A percentile compares a stretch with the other conserved stretches of the same genome.
phyloP scores from a whole-genome alignment of 2,888 invertebrate genomes.

The Hyposoter didymator region DNA sequence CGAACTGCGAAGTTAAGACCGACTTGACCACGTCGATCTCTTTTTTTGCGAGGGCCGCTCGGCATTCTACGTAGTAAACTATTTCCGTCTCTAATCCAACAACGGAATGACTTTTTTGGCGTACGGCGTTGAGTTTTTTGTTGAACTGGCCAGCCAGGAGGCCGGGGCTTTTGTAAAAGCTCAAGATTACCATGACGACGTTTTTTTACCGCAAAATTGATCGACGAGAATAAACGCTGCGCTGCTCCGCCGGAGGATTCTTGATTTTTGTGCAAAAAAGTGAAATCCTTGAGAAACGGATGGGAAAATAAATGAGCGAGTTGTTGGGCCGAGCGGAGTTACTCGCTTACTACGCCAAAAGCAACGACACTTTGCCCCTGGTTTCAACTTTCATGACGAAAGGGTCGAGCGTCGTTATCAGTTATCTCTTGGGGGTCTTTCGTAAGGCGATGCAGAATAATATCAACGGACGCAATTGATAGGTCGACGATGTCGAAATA shows the following conservation, averaged over 20 bases:
- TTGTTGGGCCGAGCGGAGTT: conserved; percentile 22
- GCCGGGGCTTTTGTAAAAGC: conserved; percentile 87
- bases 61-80: conserved; percentile 90
- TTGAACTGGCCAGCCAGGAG: conserved; percentile 74
- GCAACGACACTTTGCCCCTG: conserved; percentile 49
- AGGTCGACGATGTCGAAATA: conserved; percentile 56
- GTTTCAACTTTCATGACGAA: conserved; percentile 60
- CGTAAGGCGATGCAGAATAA: conserved; percentile 57
- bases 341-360: conserved; percentile 28
- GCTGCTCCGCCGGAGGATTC: not conserved
- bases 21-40: conserved; percentile 90
- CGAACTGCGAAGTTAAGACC: conserved; percentile 91
- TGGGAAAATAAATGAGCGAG: not conserved
- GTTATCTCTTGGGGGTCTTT: conserved; percentile 69
- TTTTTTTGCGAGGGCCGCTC: conserved; percentile 85
- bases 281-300: not conserved
- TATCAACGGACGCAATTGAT: conserved; percentile 22
- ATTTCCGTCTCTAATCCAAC: conserved; percentile 88
- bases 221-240: not conserved
- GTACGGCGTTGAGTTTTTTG: conserved; percentile 73
- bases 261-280: not conserved
- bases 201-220: not conserved
- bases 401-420: conserved; percentile 67
- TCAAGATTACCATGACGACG: conserved; percentile 85
- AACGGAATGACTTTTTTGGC: conserved; percentile 79